Base-by-base conservation (phyloP, 1,140 invertebrate genomes). In the Drosophila obscura region DNA sequence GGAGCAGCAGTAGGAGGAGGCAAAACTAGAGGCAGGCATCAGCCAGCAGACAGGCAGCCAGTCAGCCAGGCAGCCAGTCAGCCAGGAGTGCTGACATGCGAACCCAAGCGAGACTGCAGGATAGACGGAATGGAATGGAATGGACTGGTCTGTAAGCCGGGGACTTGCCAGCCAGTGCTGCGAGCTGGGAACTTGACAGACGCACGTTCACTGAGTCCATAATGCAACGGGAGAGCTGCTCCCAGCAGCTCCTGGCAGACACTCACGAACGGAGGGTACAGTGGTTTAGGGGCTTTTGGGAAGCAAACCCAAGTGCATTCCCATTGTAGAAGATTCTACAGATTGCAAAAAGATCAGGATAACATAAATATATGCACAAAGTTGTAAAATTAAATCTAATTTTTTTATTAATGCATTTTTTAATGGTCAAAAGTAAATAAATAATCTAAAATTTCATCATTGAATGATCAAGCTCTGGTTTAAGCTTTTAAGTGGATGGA, bases 141-240 rank as follows among this genome's bases (percentile, higher is more conserved):
- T 11, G 31, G 35, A 39, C 35, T 39, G 35, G 43, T 5, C 55
- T 57, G 53, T 35, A 5, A 43, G 22, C 7, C 31, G 8, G 16
- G 52, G 8, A n/a, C 6, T 11, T 35, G 52, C 13, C 13, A 50
- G 45, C 15, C 58, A 31, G 26, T 48, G 28, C 28, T n/a, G 16
- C 15, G 41, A 43, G 45, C 50, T 35, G 5, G 50, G 26, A 55
- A 15, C 39, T 46, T 56, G 67, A 58, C 67, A 58, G 52, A 69
- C 67, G 67, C 67, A 71, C 67, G 67, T 71, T 67, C 67, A 35
- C 16, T 5, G 19, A 58, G 65, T 69, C 45, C 31, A 69, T 69
- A 69, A 50, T 58, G 65, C 67, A 69, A 50, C 35, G 26, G 57
- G n/a, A 16, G 51, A 58, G 35, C 11, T 28, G 64, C 35, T 65